These are phyloP conservation scores for Dipodomys spectabilis DNA, from an alignment of 2,113 vertebrate genomes.

Conservation along the genomic window DNA sequence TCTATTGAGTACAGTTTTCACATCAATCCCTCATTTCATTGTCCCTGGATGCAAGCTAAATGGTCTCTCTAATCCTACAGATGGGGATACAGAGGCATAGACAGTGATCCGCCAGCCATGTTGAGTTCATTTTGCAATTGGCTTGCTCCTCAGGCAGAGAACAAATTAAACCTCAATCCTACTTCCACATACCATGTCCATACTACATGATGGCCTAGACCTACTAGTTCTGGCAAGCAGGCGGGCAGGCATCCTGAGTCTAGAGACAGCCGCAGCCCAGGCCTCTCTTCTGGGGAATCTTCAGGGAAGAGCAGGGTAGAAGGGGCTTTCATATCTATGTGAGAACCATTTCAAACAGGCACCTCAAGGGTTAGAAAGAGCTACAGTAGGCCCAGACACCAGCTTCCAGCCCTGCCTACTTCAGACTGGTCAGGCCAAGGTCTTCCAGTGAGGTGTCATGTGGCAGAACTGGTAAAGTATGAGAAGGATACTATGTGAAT, in stretches of 20 bases:
- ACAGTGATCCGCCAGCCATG: accelerated
- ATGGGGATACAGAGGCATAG: not conserved
- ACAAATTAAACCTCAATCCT: not conserved
- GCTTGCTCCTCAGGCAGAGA: not conserved
- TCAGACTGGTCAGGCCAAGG: not conserved
- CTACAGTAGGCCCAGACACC: not conserved
- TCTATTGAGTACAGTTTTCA: not conserved
- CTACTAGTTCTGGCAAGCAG: not conserved
- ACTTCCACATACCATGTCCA: accelerated
- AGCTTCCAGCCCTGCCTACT: not conserved
- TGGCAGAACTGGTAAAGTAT: not conserved
- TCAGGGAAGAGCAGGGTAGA: not conserved
- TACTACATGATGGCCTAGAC: not conserved
- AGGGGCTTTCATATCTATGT: not conserved
- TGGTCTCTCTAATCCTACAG: not conserved
- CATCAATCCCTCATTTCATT: not conserved
- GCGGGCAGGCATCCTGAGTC: not conserved
- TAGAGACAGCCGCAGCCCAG: not conserved
- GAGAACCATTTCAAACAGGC: not conserved
- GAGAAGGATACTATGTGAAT: not conserved
- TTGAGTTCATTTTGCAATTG: not conserved
- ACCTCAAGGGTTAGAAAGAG: not conserved
- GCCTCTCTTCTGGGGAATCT: not conserved
- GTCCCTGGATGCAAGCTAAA: not conserved
- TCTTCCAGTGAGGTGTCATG: not conserved